These are phyloP conservation scores for Episyrphus balteatus DNA, from an alignment of 1,140 invertebrate genomes.

Conservation along the genomic window DNA sequence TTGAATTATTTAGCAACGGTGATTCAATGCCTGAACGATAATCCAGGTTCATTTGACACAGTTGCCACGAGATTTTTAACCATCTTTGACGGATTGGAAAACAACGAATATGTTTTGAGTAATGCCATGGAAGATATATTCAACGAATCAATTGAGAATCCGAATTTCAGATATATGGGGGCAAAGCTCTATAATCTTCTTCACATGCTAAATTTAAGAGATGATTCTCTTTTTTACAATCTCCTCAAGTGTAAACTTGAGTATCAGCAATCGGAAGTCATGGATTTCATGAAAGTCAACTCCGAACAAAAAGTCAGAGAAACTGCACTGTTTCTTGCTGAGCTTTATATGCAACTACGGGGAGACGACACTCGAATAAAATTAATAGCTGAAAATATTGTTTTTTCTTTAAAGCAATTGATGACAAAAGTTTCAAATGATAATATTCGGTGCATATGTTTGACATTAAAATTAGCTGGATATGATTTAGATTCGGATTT, in stretches of 20 bases:
- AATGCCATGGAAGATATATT: constrained; percentile 35
- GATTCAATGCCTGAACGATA: constrained; percentile 33
- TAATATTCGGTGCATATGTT: constrained; percentile 44
- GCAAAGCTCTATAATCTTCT: constrained; percentile 32
- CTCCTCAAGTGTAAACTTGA: constrained; percentile 31
- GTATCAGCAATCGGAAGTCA: constrained; percentile 27
- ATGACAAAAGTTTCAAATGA: constrained; percentile 19
- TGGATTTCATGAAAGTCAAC: constrained; percentile 21
- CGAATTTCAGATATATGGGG: constrained; percentile 34
- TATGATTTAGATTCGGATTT: constrained; percentile 32
- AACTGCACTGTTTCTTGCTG: constrained; percentile 29
- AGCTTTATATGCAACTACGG: constrained; percentile 32
- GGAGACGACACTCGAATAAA: constrained; percentile 29
- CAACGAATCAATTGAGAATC: constrained; percentile 32
- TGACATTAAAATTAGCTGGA: constrained; percentile 40
- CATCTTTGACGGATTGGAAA: constrained; percentile 33
- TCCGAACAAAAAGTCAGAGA: constrained; percentile 29
- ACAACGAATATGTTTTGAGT: constrained; percentile 28
- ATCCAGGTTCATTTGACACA: constrained; percentile 31
- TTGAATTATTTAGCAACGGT: constrained; percentile 29
- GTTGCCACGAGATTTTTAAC: constrained; percentile 31
- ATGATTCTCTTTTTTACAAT: constrained; percentile 27
- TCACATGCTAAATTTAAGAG: constrained; percentile 30
- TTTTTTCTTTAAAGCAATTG: constrained; percentile 23
- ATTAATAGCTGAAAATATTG: constrained; percentile 29